Percentiles rank a stretch among this genome's conserved stretches.
These are phyloP conservation scores for Agrotis ipsilon DNA, from an alignment of 2,888 invertebrate species.

Conservation along the genomic window DNA sequence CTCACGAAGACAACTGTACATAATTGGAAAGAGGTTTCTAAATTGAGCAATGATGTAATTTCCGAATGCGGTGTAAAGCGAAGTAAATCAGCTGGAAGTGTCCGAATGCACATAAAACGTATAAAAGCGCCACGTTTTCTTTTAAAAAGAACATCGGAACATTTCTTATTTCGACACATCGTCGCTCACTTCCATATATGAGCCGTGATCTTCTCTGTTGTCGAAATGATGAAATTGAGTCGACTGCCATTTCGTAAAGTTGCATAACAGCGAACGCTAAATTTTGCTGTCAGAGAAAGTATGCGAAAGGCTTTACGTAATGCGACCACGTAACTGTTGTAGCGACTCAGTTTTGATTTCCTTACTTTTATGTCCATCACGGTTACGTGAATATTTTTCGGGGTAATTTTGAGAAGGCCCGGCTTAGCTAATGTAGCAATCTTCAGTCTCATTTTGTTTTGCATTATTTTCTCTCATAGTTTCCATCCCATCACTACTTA, in stretches of 20 bases:
- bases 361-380: constrained; percentile 88
- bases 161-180: constrained; percentile 84
- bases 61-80: constrained; percentile 27
- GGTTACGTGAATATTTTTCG: constrained; percentile 85
- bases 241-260: constrained; percentile 88
- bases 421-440: constrained; percentile 63
- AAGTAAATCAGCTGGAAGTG: constrained; percentile 42
- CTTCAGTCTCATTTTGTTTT: constrained; percentile 53
- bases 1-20: constrained; percentile 21
- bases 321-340: constrained; percentile 84
- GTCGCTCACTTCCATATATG: constrained; percentile 80
- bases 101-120: constrained; percentile 37
- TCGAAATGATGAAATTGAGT: constrained; percentile 90
- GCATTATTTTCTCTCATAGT: constrained; percentile 20
- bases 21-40: constrained; percentile 40
- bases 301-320: constrained; percentile 91
- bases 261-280: constrained; percentile 88
- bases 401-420: constrained; percentile 79
- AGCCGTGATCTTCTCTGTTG: constrained; percentile 84
- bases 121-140: constrained; percentile 51
- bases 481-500: background rate
- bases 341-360: constrained; percentile 90
- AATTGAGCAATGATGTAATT: constrained; percentile 51
- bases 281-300: constrained; percentile 91
- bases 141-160: constrained; percentile 66